Evolutionary conservation across 1,140 invertebrate genomes (phyloP), one percentile per base, ranked within the genome.

Genomic region (Trichoplusia ni): DNA sequence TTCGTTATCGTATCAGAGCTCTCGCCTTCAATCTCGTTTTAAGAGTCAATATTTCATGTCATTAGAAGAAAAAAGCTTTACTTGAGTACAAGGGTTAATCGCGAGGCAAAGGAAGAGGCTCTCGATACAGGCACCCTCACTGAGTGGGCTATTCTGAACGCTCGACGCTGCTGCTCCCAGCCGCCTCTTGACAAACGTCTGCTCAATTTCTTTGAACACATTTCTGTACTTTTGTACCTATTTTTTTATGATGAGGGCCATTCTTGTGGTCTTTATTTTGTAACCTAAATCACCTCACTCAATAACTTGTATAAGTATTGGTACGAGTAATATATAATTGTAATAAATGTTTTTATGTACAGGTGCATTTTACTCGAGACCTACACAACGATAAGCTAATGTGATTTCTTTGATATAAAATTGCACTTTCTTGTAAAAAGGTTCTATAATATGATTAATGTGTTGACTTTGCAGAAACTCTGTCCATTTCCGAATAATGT

Each of bases 41-140:
- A 27, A 29, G 23, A 25, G 23, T 47, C 23, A 47, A 29, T 47
- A 47, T 18, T 29, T 19, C 11, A 31, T 5, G 9, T 29, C 44
- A 44, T 44, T 47, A 18, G 13, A n/a, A 14, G 11, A 38, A 38
- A 33, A 21, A 21, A 4, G 33, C 33, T 35, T 19, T 42, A 8
- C 31, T 35, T 27, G 2, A 35, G 18, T n/a, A 8, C 29, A 42
- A 42, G 53, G 13, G 27, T 29, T 47, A 37, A 56, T 49, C 23
- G 51, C 31, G 11, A 42, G 13, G 2, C 14, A 54, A 63, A 56
- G 51, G n/a, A 53, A 68, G 51, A 37, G 53, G 23, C 60, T 59
- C 60, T 68, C 53, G 37, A 68, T 68, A 49, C 8, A 64, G 51
- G 38, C 5, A 37, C 59, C 40, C 53, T 68, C 14, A 16, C 23